Evolutionary conservation across 2,113 vertebrate species (phyloP), one percentile per base, ranked within the genome.

Genomic region (Rissa tridactyla): DNA sequence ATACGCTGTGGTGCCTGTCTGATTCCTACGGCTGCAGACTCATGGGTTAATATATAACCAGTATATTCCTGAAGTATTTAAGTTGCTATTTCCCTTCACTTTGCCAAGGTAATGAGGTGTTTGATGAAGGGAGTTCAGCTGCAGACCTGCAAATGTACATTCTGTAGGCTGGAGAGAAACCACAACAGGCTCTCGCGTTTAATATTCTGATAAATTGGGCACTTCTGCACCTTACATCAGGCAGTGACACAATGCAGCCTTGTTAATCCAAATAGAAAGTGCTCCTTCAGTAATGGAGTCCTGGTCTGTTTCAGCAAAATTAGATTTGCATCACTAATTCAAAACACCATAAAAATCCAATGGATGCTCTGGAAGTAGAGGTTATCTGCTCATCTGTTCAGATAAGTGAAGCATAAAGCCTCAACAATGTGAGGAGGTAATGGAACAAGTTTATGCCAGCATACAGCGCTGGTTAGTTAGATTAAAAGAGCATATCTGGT

Each of bases 31-130:
- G 84, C 62, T 90, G 68, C 66, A 65, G 70, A 44, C 71, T 72
- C 66, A 90, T 8, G 87, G 62, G 87, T 96, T 96, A 94, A 96
- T 90, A 55, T 52, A 70, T 81, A 88, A 91, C 84, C 66, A 92
- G 66, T 47, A 73, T 95, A 96, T 92, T 94, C 65, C 87, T 91
- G 46, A 91, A 87, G 78, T 62, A 94, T 89, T 95, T 94, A 97
- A 83, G 68, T 62, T 96, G 86, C 87, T 91, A 70, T 96, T 96
- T 97, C 93, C 90, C 44, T 77, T 95, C 71, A 64, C 84, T 95
- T 95, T 95, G 94, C 93, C 95, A 88, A 55, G 66, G 58, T 96
- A 94, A 97, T 97, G 86, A 97, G 94, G 94, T 96, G 96, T 90
- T 91, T 94, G 96, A 97, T 95, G 97, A 97, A 91, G 82, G 68